Base-by-base conservation (phyloP, 2,797 vertebrate genomes). In the Psittacula derbiana region DNA sequence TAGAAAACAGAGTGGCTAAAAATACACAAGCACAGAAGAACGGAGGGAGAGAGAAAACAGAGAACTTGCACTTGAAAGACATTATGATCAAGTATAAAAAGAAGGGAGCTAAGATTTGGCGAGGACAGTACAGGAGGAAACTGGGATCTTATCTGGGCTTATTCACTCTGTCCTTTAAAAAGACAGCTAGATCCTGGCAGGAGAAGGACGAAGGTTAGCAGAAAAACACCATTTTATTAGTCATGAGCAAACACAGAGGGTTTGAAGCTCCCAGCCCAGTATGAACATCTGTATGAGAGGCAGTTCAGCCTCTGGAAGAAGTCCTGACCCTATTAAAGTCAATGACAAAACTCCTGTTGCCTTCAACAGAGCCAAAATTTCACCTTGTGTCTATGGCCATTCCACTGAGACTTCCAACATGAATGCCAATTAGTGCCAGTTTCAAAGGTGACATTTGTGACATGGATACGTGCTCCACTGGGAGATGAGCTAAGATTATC, bases 251-350 rank as follows among this genome's bases (percentile, higher is more conserved):
- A 65, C 67, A 46, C 85, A 65, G 75, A 87, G 46, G 72, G 57
- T 83, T 87, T 85, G 57, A 89, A 91, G 64, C 79, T 96, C 86
- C 66, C 88, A 91, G 52, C 40, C 70, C 72, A 69, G 44, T 65
- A 58, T 69, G 79, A 95, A 74, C 84, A 91, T 92, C 91, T 91
- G 86, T 71, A 86, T 65, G 65, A 71, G 57, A 89, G 49, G 36
- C 75, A 78, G 79, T 43, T 93, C 69, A 61, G 52, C 20, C 86
- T 85, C 70, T 80, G 70, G 43, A 88, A 95, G 73, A 95, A 96
- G 94, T 67, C 91, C 76, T 92, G 92, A 96, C 94, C 92, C 60
- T 91, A 92, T 92, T 94, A 96, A 86, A 94, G 82, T 95, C 91
- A 95, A 76, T 93, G 92, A 92, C 90, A 94, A 92, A 94, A 84